Conservation (phyloP, 1,140 invertebrate species). For the Platyscapa corneri region DNA sequence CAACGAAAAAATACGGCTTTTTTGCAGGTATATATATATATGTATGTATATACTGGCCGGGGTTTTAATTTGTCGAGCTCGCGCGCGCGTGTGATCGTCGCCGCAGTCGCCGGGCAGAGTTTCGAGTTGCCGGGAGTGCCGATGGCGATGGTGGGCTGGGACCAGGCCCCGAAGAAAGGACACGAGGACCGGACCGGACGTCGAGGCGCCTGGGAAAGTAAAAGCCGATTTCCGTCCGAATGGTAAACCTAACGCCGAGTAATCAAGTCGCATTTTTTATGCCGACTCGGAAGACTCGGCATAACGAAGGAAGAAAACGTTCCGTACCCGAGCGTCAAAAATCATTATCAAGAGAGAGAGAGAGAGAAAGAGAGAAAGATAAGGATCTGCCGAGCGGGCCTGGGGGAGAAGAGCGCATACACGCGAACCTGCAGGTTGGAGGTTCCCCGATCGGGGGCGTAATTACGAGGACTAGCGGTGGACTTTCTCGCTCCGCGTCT, state of each 20-base stretch:
- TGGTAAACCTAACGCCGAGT: neutral
- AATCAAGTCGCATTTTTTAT: slow-evolving; percentile 41
- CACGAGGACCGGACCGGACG: neutral
- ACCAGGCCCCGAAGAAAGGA: neutral
- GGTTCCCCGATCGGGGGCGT: slow-evolving; percentile 47
- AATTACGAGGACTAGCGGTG: slow-evolving; percentile 43
- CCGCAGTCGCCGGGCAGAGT: too few species aligned
- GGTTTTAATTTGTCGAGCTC: slow-evolving; percentile 44
- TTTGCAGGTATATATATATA: slow-evolving; percentile 25
- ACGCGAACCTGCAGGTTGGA: neutral
- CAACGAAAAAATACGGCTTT: slow-evolving; percentile 33
- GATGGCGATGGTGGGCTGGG: too few species aligned
- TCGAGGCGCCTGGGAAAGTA: slow-evolving; percentile 39
- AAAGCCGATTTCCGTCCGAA: neutral
- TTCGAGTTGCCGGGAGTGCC: too few species aligned
- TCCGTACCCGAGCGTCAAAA: slow-evolving; percentile 33
- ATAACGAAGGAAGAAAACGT: neutral
- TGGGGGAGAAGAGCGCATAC: neutral
- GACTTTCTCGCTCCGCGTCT: slow-evolving; percentile 57
- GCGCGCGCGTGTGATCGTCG: neutral
- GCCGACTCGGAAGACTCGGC: neutral
- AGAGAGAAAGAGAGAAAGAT: slow-evolving; percentile 58
- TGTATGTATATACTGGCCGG: neutral
- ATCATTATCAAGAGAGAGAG: slow-evolving; percentile 29
- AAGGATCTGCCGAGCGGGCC: slow-evolving; percentile 55